Evolutionary conservation across 2,113 vertebrate species (phyloP).

Genomic region (Cyrtonyx montezumae): DNA sequence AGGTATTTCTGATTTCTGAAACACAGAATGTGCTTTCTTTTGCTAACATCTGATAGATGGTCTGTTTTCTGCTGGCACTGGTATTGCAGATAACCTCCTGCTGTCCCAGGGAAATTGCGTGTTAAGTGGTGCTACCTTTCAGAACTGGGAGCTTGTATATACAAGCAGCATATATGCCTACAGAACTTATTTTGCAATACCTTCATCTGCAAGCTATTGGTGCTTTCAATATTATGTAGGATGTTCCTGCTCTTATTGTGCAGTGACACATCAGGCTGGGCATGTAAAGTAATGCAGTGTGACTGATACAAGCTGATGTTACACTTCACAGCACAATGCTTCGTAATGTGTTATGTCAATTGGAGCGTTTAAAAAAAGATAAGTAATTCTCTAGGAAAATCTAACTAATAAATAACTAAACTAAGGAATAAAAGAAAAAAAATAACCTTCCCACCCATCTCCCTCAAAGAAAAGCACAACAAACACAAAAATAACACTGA

Average conservation of each 20-base stretch:
- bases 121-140: neutral
- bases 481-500: neutral
- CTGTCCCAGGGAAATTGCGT: neutral
- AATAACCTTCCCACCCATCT: neutral
- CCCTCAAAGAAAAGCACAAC: neutral
- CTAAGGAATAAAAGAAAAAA: neutral
- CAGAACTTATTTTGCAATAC: neutral
- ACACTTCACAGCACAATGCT: conserved; percentile 62
- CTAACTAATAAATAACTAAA: neutral
- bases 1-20: neutral
- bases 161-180: neutral
- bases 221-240: neutral
- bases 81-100: neutral
- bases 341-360: conserved; percentile 62
- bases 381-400: neutral
- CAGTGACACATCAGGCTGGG: conserved; percentile 19
- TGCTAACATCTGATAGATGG: neutral
- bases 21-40: neutral
- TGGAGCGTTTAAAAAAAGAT: neutral
- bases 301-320: conserved; percentile 73
- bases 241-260: neutral
- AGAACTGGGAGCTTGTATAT: neutral
- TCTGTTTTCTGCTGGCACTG: neutral
- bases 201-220: neutral
- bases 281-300: conserved; percentile 56